Conservation (phyloP, 2,113 vertebrate genomes). For the Erpornis zantholeuca region DNA sequence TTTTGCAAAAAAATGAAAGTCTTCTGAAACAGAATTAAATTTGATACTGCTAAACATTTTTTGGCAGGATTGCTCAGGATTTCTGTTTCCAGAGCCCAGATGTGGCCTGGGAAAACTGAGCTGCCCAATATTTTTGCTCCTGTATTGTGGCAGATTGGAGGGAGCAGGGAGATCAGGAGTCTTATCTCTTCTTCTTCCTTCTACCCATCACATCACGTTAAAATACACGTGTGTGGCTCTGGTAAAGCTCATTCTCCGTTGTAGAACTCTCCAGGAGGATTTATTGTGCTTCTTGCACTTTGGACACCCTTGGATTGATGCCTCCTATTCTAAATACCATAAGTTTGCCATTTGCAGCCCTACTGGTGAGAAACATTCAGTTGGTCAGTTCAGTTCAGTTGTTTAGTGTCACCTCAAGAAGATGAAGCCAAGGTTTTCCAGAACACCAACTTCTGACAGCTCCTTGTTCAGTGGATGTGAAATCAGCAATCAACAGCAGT, state of each 20-base stretch:
- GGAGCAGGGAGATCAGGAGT: neutral
- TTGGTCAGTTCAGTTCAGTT: neutral
- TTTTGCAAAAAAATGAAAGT: accelerated
- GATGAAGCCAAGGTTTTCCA: neutral
- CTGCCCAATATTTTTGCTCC: neutral
- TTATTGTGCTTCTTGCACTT: neutral
- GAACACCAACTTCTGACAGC: neutral
- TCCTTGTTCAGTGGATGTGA: neutral
- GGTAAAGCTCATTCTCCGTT: neutral
- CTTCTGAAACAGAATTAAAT: neutral
- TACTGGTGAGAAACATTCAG: neutral
- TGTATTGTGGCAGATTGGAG: neutral
- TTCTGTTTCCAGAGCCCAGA: neutral
- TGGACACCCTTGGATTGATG: neutral
- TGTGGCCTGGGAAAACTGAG: neutral
- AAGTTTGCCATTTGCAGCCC: neutral
- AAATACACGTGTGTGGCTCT: accelerated
- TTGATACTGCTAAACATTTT: neutral
- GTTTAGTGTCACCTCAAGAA: neutral
- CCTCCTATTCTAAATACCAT: neutral
- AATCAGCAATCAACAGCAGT: neutral
- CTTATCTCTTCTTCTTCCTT: neutral
- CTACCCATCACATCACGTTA: neutral
- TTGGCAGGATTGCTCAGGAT: neutral
- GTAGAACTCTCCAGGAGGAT: neutral